Percentiles rank a stretch among this genome's conserved stretches.
These are phyloP conservation scores for Anser brachyrhynchus DNA, from an alignment of 2,113 vertebrate species.

Conservation along the genomic window DNA sequence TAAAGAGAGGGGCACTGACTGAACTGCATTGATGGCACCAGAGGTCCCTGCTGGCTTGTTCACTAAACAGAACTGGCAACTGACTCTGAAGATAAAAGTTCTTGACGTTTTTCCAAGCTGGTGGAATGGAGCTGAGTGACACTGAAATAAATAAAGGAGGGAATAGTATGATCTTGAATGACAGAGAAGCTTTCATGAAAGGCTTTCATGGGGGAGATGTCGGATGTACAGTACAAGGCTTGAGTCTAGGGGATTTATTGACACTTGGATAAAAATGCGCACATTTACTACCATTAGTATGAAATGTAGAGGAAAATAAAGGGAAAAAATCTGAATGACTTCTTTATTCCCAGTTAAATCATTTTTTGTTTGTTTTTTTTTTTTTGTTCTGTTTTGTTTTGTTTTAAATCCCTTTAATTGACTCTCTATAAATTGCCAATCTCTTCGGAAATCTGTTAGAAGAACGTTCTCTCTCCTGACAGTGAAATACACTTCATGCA, in stretches of 20 bases:
- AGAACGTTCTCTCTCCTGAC: neutral
- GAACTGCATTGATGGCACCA: constrained; percentile 51
- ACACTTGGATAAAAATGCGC: neutral
- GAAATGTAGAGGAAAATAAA: neutral
- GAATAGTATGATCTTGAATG: constrained; percentile 46
- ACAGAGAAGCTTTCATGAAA: constrained; percentile 41
- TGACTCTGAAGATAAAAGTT: constrained; percentile 72
- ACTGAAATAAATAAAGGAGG: constrained; percentile 65
- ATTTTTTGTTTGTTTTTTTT: neutral
- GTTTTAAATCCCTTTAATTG: neutral
- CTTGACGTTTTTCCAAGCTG: constrained; percentile 72
- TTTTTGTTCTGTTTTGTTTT: no score
- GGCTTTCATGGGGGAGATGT: constrained; percentile 10
- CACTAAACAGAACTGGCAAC: constrained; percentile 72
- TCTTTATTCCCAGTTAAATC: neutral
- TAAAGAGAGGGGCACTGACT: constrained; percentile 46
- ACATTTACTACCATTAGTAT: neutral
- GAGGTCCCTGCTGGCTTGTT: constrained; percentile 72
- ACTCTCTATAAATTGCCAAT: constrained; percentile 7
- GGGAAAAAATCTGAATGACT: neutral
- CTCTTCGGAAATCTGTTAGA: constrained; percentile 37
- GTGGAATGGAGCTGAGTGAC: constrained; percentile 69
- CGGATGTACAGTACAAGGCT: neutral
- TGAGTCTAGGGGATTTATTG: constrained; percentile 45
- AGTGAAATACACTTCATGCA: constrained; percentile 50